Conservation (phyloP, 2,113 vertebrate genomes). For the Entomyzon cyanotis region DNA sequence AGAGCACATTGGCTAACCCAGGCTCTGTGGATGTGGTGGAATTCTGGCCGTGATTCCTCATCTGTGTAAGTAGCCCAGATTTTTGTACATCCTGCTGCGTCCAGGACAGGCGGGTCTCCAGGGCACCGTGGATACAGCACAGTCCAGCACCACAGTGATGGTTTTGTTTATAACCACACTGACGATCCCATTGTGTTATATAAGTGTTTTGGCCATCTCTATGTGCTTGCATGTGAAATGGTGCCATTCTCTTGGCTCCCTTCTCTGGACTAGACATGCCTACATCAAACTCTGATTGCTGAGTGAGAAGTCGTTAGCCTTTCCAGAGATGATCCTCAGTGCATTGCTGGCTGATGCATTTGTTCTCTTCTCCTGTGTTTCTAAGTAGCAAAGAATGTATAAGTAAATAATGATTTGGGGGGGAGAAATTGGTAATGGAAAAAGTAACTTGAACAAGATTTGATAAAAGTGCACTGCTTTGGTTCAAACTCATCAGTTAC, state of each 20-base stretch:
- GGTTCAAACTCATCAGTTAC: constrained; percentile 14
- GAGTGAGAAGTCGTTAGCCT: background rate
- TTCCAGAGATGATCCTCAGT: background rate
- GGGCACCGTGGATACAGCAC: rapidly evolving
- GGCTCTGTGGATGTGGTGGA: rapidly evolving
- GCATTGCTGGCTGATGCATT: background rate
- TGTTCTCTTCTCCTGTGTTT: constrained; percentile 17
- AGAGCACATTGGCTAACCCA: background rate
- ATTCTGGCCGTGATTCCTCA: background rate
- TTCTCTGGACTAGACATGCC: background rate
- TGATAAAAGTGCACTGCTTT: constrained; percentile 14
- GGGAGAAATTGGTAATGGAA: constrained; percentile 14
- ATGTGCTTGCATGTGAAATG: background rate
- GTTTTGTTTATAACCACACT: background rate
- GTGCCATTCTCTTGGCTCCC: background rate
- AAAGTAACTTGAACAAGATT: constrained; percentile 33
- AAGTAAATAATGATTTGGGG: constrained; percentile 11
- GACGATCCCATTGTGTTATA: background rate
- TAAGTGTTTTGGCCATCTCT: background rate
- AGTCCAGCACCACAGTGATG: background rate
- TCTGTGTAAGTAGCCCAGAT: background rate
- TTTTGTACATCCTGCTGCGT: background rate
- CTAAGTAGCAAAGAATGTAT: constrained; percentile 58
- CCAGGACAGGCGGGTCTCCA: background rate
- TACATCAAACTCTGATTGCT: background rate